Evolutionary conservation across 1,140 invertebrate species (phyloP).

Genomic region (Panulirus ornatus): DNA sequence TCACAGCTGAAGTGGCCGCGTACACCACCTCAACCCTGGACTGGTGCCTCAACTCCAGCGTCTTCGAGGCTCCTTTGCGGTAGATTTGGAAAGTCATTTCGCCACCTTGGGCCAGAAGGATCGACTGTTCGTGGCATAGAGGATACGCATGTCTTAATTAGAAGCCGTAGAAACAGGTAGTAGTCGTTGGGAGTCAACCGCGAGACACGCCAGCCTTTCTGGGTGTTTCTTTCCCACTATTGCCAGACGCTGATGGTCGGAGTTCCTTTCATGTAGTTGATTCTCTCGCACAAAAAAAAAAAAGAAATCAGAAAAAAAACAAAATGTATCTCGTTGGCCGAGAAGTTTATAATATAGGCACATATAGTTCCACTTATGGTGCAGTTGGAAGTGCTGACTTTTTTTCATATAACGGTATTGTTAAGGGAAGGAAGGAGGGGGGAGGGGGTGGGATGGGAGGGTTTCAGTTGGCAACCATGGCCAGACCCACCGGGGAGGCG

Average conservation of each 20-base stretch:
- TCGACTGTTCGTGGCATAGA: not conserved
- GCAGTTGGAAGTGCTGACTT: not conserved
- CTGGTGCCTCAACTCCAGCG: too few relatives aligned
- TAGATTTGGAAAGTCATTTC: conserved; percentile 9
- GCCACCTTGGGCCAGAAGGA: not conserved
- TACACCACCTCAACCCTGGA: too few relatives aligned
- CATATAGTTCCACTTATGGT: not conserved
- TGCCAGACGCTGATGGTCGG: not conserved
- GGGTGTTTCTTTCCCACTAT: not conserved
- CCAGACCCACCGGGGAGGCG: not conserved
- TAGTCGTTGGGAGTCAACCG: conserved; percentile 22
- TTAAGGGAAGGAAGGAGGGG: not conserved
- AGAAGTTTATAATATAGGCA: not conserved
- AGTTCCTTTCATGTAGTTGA: not conserved
- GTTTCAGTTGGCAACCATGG: conserved; percentile 27
- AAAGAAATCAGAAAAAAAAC: not conserved
- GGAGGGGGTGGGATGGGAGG: not conserved
- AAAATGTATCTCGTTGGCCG: not conserved
- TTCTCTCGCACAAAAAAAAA: not conserved
- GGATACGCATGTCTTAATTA: conserved; percentile 46
- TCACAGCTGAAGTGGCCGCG: too few relatives aligned
- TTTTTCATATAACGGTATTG: not conserved
- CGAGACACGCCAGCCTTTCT: conserved; percentile 13
- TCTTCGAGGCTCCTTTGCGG: too few relatives aligned
- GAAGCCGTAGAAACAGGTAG: conserved; percentile 32